A percentile compares a stretch with the other conserved stretches of the same genome.
Conservation (phyloP, 2,888 invertebrate species). For the Catocala fraxini region DNA sequence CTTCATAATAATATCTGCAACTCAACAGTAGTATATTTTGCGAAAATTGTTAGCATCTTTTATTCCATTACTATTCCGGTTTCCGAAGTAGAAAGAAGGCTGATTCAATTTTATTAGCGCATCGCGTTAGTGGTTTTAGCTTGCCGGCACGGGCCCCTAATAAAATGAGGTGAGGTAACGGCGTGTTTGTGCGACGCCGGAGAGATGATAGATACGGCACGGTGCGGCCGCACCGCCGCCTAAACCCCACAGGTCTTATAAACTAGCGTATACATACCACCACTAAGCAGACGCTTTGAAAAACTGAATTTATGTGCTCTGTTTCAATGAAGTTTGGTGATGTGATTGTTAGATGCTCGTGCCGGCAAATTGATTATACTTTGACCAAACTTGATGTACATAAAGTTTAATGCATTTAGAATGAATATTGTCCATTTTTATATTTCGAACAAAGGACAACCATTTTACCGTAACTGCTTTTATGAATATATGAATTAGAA, state of each 20-base stretch:
- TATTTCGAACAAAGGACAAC: too few relatives aligned
- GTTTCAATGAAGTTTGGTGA: slow-evolving; percentile 28
- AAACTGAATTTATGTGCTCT: slow-evolving; percentile 48
- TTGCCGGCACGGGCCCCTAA: slow-evolving; percentile 73
- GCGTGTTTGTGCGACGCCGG: slow-evolving; percentile 76
- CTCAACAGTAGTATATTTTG: neutral
- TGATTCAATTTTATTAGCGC: slow-evolving; percentile 68
- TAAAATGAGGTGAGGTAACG: slow-evolving; percentile 84
- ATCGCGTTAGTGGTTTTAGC: slow-evolving; percentile 67
- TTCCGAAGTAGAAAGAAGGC: slow-evolving; percentile 58
- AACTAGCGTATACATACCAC: slow-evolving; percentile 69
- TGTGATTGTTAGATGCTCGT: slow-evolving; percentile 8
- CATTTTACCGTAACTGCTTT: too few relatives aligned
- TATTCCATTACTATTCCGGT: slow-evolving; percentile 47
- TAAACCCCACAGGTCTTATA: slow-evolving; percentile 63
- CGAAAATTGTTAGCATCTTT: slow-evolving; percentile 30
- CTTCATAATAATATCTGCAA: neutral
- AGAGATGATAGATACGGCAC: slow-evolving; percentile 86
- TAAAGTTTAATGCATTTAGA: too few relatives aligned
- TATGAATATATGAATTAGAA: too few relatives aligned
- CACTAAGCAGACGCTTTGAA: slow-evolving; percentile 52
- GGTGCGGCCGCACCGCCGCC: slow-evolving; percentile 57
- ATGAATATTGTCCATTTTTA: too few relatives aligned
- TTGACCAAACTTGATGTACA: too few relatives aligned
- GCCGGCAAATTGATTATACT: neutral